phyloP scores from a whole-genome alignment of 2,113 vertebrate genomes.

The Passer montanus region DNA sequence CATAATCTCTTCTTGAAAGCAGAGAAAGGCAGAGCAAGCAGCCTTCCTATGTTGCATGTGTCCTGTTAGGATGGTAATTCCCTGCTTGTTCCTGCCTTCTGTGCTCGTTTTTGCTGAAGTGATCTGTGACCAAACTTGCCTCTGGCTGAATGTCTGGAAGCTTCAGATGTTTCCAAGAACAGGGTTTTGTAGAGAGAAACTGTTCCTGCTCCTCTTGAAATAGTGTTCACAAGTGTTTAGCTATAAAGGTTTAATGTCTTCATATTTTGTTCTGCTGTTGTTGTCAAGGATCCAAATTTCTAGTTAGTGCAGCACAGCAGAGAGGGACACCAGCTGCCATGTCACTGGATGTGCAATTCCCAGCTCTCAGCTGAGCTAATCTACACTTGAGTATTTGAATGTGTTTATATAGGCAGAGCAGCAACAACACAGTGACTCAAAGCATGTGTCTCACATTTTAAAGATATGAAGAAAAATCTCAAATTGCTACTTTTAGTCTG shows the following conservation, averaged over 20 bases:
- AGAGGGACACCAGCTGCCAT: background rate
- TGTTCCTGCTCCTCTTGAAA: background rate
- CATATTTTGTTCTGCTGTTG: background rate
- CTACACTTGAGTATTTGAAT: background rate
- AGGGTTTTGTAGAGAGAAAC: background rate
- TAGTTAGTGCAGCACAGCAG: background rate
- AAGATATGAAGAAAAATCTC: background rate
- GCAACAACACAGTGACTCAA: background rate
- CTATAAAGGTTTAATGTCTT: background rate
- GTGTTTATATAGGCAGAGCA: background rate
- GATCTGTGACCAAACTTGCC: background rate
- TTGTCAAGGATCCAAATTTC: background rate
- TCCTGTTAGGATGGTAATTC: background rate
- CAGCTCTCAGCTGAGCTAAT: background rate
- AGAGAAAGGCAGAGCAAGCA: background rate
- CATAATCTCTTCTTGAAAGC: background rate
- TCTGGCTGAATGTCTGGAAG: background rate
- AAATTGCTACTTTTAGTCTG: background rate
- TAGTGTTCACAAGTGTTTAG: background rate
- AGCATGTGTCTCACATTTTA: background rate
- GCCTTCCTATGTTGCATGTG: background rate
- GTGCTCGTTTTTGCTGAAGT: fast-evolving
- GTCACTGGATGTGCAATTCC: background rate
- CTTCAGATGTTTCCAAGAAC: background rate
- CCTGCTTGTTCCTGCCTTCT: background rate